Evolutionary conservation across 2,888 invertebrate genomes (phyloP).

Genomic region (Antheraea yamamai): DNA sequence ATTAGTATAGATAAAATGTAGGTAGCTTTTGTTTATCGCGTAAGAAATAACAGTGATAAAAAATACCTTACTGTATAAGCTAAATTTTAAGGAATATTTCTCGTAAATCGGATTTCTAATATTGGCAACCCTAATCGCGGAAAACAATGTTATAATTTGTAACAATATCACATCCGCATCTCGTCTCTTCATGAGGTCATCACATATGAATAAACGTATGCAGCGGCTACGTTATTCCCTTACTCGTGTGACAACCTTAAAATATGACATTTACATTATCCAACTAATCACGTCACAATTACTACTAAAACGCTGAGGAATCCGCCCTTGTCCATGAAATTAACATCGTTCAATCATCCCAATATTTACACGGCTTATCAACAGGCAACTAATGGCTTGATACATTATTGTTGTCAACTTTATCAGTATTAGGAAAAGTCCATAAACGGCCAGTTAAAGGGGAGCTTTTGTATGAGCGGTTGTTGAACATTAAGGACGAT

Average conservation of each 20-base stretch:
- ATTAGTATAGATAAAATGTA: too few species aligned
- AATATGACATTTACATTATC: neutral
- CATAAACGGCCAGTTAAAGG: slow-evolving; percentile 34
- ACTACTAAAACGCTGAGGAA: slow-evolving; percentile 7
- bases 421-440: slow-evolving; percentile 50
- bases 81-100: too few species aligned
- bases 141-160: too few species aligned
- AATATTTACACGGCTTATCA: slow-evolving; percentile 63
- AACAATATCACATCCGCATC: neutral
- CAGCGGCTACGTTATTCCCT: neutral
- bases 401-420: slow-evolving; percentile 58
- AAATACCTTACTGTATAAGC: too few species aligned
- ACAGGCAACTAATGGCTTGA: slow-evolving; percentile 59
- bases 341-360: slow-evolving; percentile 55
- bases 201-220: neutral
- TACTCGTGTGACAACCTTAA: neutral
- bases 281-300: neutral
- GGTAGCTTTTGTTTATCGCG: too few species aligned
- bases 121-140: too few species aligned
- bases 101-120: too few species aligned
- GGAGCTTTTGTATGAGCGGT: slow-evolving; percentile 21
- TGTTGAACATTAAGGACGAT: neutral
- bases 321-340: slow-evolving; percentile 62
- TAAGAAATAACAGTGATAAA: too few species aligned
- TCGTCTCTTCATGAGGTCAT: neutral